These are phyloP conservation scores for Sturnira hondurensis DNA, from an alignment of 2,113 vertebrate species.

Conservation along the genomic window DNA sequence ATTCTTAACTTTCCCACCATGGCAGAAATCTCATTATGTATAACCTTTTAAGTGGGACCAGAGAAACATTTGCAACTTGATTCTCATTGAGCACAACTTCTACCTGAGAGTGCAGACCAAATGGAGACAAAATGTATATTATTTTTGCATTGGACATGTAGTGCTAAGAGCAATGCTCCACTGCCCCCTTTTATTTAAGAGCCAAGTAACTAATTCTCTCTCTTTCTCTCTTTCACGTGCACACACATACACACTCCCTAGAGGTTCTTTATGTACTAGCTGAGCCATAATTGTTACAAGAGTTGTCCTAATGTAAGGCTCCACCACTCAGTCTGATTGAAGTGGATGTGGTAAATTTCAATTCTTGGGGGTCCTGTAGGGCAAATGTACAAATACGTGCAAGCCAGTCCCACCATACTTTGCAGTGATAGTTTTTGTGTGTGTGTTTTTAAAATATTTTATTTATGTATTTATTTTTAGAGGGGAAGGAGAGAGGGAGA, in stretches of 20 bases:
- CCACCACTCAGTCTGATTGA: not conserved
- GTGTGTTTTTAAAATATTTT: no score
- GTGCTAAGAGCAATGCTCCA: not conserved
- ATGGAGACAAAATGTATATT: constrained; percentile 51
- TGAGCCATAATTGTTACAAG: not conserved
- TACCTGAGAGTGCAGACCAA: constrained; percentile 40
- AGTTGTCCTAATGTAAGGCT: no score
- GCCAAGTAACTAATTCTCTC: not conserved
- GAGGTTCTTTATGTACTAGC: not conserved
- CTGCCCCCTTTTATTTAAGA: not conserved
- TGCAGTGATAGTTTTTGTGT: not conserved
- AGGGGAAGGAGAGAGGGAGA: no score
- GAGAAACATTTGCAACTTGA: constrained; percentile 62
- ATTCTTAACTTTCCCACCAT: constrained; percentile 58
- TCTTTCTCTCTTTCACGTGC: not conserved
- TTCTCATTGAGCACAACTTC: constrained; percentile 55
- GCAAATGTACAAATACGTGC: not conserved
- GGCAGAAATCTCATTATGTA: constrained; percentile 65
- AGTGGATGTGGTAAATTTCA: not conserved
- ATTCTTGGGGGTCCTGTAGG: not conserved
- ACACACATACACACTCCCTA: not conserved
- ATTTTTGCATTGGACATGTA: constrained; percentile 15
- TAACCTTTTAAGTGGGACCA: constrained; percentile 70
- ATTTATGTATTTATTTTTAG: no score
- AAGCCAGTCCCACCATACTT: not conserved